A percentile compares a stretch with the other conserved stretches of the same genome.
These are phyloP conservation scores for Siniperca knerii DNA, from an alignment of 2,113 vertebrate species.

Conservation along the genomic window DNA sequence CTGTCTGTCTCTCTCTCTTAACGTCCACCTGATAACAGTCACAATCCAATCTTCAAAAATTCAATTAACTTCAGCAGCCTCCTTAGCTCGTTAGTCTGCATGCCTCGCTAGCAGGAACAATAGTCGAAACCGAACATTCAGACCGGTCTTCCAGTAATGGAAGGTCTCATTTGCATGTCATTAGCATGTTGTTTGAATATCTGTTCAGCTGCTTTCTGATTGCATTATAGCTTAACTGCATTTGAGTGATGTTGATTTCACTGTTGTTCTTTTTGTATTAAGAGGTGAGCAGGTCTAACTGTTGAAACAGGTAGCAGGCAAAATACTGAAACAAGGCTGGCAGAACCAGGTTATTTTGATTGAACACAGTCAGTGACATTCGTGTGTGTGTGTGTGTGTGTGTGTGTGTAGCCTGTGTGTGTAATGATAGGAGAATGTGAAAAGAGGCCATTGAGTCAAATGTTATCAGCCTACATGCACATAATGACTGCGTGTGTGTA, in stretches of 20 bases:
- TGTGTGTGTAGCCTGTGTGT: neutral
- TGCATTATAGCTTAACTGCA: neutral
- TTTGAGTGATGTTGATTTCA: neutral
- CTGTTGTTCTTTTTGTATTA: neutral
- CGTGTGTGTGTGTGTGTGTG: neutral
- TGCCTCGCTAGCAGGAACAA: constrained; percentile 44
- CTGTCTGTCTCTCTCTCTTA: neutral
- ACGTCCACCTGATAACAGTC: constrained; percentile 12
- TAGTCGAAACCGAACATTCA: constrained; percentile 4
- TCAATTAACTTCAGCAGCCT: constrained; percentile 37
- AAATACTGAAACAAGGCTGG: neutral
- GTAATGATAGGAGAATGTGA: neutral
- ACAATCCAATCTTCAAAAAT: constrained; percentile 39
- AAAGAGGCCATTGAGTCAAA: constrained; percentile 22
- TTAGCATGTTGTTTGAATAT: constrained; percentile 33
- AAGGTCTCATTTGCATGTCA: constrained; percentile 41
- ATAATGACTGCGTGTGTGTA: neutral
- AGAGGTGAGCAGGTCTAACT: neutral
- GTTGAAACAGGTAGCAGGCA: neutral
- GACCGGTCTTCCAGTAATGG: neutral
- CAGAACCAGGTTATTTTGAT: too few relatives aligned
- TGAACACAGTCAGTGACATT: neutral
- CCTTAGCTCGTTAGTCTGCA: constrained; percentile 32
- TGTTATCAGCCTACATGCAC: constrained; percentile 26
- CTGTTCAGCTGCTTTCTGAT: constrained; percentile 33